Conservation (phyloP, 2,797 vertebrate genomes). For the Lagorchestes hirsutus region DNA sequence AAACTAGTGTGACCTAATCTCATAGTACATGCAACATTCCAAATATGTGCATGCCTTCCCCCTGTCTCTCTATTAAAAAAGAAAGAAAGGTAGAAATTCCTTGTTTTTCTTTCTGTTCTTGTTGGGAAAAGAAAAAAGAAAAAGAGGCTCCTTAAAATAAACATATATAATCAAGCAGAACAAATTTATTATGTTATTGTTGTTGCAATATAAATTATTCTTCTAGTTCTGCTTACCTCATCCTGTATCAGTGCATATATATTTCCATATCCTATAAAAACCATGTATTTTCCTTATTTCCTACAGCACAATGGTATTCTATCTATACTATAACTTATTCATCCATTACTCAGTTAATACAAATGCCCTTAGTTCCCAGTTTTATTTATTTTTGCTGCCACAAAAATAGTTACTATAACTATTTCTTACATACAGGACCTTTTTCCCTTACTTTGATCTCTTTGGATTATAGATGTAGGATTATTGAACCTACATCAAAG, state of each 20-base stretch:
- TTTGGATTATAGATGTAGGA: background rate
- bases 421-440: background rate
- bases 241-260: background rate
- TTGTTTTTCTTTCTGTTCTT: background rate
- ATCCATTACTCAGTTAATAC: background rate
- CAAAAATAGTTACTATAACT: background rate
- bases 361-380: background rate
- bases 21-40: background rate
- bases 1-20: background rate
- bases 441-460: background rate
- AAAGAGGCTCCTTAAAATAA: background rate
- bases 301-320: background rate
- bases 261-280: background rate
- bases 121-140: background rate
- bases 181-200: background rate
- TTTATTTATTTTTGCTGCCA: background rate
- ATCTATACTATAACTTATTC: background rate
- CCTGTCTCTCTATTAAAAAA: background rate
- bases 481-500: background rate
- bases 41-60: background rate
- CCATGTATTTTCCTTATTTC: background rate
- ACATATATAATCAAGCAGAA: background rate
- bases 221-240: background rate
- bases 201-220: background rate
- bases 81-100: background rate